Evolutionary conservation across 1,140 invertebrate species (phyloP).

Genomic region (Oppia nitens): DNA sequence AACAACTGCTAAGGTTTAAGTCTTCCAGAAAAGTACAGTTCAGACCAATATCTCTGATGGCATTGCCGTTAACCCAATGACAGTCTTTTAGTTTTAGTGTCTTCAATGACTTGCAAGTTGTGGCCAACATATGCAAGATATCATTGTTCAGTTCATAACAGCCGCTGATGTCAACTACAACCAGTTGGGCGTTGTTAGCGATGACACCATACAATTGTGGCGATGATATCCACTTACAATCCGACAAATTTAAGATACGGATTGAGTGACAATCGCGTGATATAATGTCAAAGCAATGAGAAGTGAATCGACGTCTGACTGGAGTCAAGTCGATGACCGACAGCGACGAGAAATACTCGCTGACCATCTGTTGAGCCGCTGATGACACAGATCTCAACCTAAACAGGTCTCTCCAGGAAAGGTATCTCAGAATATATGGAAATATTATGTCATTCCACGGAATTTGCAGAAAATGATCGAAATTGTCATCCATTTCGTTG

Average conservation of each 20-base stretch:
- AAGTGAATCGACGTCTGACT: conserved; percentile 3
- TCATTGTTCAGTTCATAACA: conserved; percentile 25
- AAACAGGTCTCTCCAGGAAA: conserved; percentile 17
- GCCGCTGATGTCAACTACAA: conserved; percentile 24
- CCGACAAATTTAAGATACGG: conserved; percentile 22
- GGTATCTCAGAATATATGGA: conserved; percentile 13
- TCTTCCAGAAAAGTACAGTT: conserved; percentile 24
- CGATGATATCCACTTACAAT: conserved; percentile 28
- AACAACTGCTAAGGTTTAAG: conserved; percentile 29
- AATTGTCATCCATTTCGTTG: neutral
- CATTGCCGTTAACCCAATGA: conserved; percentile 27
- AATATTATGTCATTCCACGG: conserved; percentile 21
- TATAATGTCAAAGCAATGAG: conserved; percentile 10
- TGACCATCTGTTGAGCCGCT: conserved; percentile 4
- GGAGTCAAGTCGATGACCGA: conserved; percentile 10
- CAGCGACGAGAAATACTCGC: conserved; percentile 16
- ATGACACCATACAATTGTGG: conserved; percentile 25
- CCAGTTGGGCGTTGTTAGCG: conserved; percentile 19
- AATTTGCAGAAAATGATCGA: conserved; percentile 9
- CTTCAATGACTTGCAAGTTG: conserved; percentile 22
- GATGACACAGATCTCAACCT: conserved; percentile 14
- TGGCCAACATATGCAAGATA: conserved; percentile 24
- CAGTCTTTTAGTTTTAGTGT: conserved; percentile 25
- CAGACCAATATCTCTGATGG: conserved; percentile 23
- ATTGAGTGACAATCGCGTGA: conserved; percentile 9